Evolutionary conservation across 1,140 invertebrate species (phyloP), one percentile per base, ranked within the genome.

Genomic region (Atta cephalotes): DNA sequence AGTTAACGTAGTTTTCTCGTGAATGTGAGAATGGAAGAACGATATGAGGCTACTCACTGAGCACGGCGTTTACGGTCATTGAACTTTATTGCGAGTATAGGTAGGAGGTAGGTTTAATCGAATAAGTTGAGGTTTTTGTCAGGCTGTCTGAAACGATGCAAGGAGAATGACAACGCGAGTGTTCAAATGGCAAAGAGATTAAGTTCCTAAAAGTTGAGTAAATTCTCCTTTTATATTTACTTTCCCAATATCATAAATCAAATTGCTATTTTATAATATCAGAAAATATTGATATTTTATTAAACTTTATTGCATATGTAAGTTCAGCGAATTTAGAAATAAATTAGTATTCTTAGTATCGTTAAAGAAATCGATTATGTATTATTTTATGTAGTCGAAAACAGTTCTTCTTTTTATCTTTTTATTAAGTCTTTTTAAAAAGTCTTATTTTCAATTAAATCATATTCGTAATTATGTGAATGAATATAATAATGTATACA

Each of bases 81-180:
- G 56, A 74, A 62, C 70, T 76, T 84, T 84, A 76, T 74, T 62
- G 53, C 56, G 68, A 62, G 25, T 74, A 51, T 82, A 74, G 35
- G 51, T 45, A 39, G 35, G 53, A 82, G 53, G 56, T 39, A 49
- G 39, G 39, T 62, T 84, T 74, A 84, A 84, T 84, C 39, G 80
- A 84, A 84, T 84, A 84, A 84, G 80, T 84, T 84, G 39, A 74
- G 56, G 39, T 72, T 82, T 84, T 84, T 84, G 70, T 28, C 28
- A n/a, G 18, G 25, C 58, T 49, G 39, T 49, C 70, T 39, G 70
- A 84, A 84, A 76, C 56, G 70, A 74, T 62, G 28, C 68, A 49
- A 28, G 21, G 56, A 63, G 45, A 84, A 84, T 84, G 66, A 82
- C 66, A 72, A 49, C 21, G 68, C 18, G 80, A 63, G 25, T 74